Percentiles rank a stretch among this genome's conserved stretches.
Conservation (phyloP, 2,113 vertebrate species). For the Toxostoma redivivum region DNA sequence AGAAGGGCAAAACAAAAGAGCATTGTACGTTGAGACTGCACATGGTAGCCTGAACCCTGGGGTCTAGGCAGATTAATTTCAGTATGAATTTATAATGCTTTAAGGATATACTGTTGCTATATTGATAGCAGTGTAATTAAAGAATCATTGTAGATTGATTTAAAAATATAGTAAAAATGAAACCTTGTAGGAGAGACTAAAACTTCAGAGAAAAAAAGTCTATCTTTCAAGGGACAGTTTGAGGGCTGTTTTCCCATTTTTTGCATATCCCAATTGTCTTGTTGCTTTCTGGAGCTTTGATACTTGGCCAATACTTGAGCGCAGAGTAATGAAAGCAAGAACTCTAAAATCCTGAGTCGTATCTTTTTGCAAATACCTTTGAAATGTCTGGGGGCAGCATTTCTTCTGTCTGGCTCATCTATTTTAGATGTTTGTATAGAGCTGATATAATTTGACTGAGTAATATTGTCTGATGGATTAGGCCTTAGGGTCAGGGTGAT, state of each 20-base stretch:
- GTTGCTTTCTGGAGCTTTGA: background rate
- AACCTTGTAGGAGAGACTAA: background rate
- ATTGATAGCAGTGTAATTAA: background rate
- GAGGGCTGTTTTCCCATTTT: background rate
- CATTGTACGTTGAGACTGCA: background rate
- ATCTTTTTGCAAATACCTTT: conserved; percentile 33
- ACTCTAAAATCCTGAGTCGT: background rate
- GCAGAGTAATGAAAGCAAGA: conserved; percentile 42
- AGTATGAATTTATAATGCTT: background rate
- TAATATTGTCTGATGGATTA: background rate
- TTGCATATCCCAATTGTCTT: background rate
- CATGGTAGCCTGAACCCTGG: background rate
- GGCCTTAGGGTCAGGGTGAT: background rate
- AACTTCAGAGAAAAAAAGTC: background rate
- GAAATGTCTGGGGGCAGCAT: conserved; percentile 9
- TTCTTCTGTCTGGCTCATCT: conserved; percentile 6
- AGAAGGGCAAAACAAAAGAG: background rate
- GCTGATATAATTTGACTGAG: background rate
- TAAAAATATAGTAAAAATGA: background rate
- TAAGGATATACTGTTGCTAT: background rate
- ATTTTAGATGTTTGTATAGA: conserved; percentile 6
- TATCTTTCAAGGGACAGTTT: background rate
- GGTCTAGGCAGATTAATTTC: background rate
- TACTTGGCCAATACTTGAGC: background rate
- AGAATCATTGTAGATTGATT: background rate